A percentile compares a stretch with the other conserved stretches of the same genome.
These are phyloP conservation scores for Bilobella aurantiaca DNA, from an alignment of 1,140 invertebrate genomes.

Conservation along the genomic window DNA sequence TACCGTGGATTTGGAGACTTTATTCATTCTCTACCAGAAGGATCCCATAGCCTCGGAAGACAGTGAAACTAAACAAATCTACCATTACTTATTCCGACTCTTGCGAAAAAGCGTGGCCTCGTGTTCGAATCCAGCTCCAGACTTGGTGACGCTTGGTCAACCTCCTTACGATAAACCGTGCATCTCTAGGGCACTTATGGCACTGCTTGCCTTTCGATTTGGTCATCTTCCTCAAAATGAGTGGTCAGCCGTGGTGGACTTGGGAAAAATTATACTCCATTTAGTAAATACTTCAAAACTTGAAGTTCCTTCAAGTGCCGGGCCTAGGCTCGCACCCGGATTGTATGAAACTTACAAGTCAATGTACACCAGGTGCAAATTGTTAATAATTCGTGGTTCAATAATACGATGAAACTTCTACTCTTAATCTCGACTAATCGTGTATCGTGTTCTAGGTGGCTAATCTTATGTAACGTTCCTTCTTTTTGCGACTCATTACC, in stretches of 20 bases:
- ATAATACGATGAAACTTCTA: neutral
- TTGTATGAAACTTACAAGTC: slow-evolving; percentile 25
- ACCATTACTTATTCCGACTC: slow-evolving; percentile 30
- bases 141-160: slow-evolving; percentile 11
- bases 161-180: slow-evolving; percentile 25
- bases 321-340: slow-evolving; percentile 7
- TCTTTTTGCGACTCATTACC: slow-evolving; percentile 81
- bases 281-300: slow-evolving; percentile 29
- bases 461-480: slow-evolving; percentile 89
- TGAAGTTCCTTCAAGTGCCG: slow-evolving; percentile 24
- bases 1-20: slow-evolving; percentile 32
- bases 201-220: slow-evolving; percentile 29
- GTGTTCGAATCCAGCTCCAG: slow-evolving; percentile 21
- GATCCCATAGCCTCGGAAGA: slow-evolving; percentile 25
- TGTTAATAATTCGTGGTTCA: slow-evolving; percentile 9
- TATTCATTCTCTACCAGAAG: slow-evolving; percentile 29
- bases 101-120: slow-evolving; percentile 29
- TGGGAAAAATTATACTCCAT: slow-evolving; percentile 29
- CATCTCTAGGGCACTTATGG: slow-evolving; percentile 27
- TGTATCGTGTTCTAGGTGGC: slow-evolving; percentile 57
- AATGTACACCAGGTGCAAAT: slow-evolving; percentile 19
- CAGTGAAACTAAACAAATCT: slow-evolving; percentile 26
- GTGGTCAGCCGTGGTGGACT: slow-evolving; percentile 23
- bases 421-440: too few species aligned
- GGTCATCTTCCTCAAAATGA: slow-evolving; percentile 15